phyloP scores from a whole-genome alignment of 2,797 vertebrate species.

The Sebastes flavidus region DNA sequence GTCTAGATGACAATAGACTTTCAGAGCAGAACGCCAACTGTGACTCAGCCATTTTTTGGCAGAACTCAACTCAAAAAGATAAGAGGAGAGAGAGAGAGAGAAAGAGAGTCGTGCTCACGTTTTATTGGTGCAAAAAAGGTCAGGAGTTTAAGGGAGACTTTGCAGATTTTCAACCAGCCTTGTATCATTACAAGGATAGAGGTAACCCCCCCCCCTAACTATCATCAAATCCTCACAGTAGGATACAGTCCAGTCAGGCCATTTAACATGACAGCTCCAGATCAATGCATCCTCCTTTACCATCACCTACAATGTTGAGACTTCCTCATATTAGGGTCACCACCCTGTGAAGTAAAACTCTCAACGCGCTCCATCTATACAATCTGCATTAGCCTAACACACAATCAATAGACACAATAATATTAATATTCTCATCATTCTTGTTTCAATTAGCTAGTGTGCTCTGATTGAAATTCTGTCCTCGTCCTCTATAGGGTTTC shows the following conservation, averaged over 20 bases:
- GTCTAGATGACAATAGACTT: conserved; percentile 34
- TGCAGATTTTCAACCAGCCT: not conserved
- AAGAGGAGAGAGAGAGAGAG: not conserved
- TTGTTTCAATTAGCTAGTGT: conserved; percentile 7
- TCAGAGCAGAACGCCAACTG: conserved; percentile 26
- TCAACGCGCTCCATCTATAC: not conserved
- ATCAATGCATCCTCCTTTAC: not conserved
- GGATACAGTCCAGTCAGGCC: not conserved
- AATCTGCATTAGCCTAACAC: not conserved
- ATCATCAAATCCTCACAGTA: not conserved
- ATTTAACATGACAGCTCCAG: not conserved
- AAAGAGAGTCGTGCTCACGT: not conserved
- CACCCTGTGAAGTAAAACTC: not conserved
- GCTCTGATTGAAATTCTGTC: conserved; percentile 28
- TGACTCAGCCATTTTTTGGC: conserved; percentile 36
- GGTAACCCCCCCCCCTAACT: not conserved
- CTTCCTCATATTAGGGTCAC: not conserved
- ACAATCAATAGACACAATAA: not conserved
- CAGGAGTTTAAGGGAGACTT: not conserved
- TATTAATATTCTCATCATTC: conserved; percentile 15
- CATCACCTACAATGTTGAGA: not conserved
- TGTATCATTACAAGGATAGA: not conserved
- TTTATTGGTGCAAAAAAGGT: not conserved
- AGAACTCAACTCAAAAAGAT: conserved; percentile 1
- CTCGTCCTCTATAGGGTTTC: not conserved